Percentiles rank a stretch among this genome's conserved stretches.
phyloP scores from a whole-genome alignment of 1,140 invertebrate genomes.

The Drosophila bipectinata region DNA sequence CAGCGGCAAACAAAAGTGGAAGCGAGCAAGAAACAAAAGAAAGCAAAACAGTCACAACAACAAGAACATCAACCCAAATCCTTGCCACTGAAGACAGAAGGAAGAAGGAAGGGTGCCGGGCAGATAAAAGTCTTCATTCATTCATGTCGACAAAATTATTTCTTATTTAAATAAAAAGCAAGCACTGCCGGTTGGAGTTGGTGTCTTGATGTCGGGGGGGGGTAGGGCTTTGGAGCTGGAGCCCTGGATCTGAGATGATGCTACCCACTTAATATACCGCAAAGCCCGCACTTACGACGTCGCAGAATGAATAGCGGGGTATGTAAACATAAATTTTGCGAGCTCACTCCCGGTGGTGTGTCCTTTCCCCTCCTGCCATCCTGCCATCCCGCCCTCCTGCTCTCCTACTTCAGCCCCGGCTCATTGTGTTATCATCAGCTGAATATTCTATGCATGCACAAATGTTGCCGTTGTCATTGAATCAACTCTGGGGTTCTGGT shows the following conservation, averaged over 20 bases:
- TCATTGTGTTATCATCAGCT: slow-evolving; percentile 79
- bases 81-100: slow-evolving; percentile 1
- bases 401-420: slow-evolving; percentile 4
- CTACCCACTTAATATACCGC: slow-evolving; percentile 79
- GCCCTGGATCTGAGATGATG: slow-evolving; percentile 48
- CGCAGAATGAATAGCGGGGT: slow-evolving; percentile 77
- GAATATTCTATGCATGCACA: slow-evolving; percentile 82
- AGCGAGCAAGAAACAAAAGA: slow-evolving; percentile 40
- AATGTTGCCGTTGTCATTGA: slow-evolving; percentile 81
- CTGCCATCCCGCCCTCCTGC: not conserved
- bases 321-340: slow-evolving; percentile 82
- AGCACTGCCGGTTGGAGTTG: slow-evolving; percentile 23
- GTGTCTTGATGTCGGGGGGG: not conserved
- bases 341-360: slow-evolving; percentile 50
- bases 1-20: slow-evolving; percentile 47
- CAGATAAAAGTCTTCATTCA: slow-evolving; percentile 82
- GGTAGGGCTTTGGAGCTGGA: not conserved
- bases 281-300: slow-evolving; percentile 77
- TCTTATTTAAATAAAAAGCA: slow-evolving; percentile 81
- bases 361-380: not conserved
- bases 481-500: slow-evolving; percentile 50
- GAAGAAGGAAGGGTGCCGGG: slow-evolving; percentile 35
- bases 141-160: slow-evolving; percentile 82
- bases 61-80: slow-evolving; percentile 3
- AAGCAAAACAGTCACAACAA: slow-evolving; percentile 42